phyloP scores from a whole-genome alignment of 2,797 vertebrate species.

The Spinus pinus region DNA sequence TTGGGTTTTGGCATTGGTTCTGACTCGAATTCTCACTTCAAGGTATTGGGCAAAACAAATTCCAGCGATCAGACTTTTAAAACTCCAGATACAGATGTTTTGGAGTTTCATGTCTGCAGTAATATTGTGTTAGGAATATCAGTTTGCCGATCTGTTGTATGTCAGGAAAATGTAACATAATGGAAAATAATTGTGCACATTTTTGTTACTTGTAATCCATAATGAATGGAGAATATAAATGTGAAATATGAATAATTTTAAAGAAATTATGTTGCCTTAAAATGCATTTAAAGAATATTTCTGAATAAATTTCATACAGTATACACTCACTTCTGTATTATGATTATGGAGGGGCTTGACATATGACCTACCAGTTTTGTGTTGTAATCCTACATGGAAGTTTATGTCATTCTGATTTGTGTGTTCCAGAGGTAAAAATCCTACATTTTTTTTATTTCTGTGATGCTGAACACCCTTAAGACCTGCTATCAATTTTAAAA shows the following conservation, averaged over 20 bases:
- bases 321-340: background rate
- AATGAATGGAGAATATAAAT: background rate
- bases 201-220: background rate
- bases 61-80: background rate
- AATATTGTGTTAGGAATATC: background rate
- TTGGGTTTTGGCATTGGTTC: background rate
- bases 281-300: background rate
- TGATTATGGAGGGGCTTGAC: too few species aligned
- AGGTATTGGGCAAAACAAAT: background rate
- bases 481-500: background rate
- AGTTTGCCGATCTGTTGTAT: background rate
- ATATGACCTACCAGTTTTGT: background rate
- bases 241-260: background rate
- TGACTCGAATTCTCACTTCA: background rate
- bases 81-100: background rate
- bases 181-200: background rate
- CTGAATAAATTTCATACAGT: background rate
- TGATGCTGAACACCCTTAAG: background rate
- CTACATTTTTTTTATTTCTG: background rate
- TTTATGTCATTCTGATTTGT: background rate
- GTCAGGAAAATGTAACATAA: background rate
- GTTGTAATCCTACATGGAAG: background rate
- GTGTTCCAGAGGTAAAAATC: background rate
- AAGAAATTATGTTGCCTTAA: background rate
- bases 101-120: background rate